Conservation (phyloP, 2,888 invertebrate species). For the Morpho helenor region DNA sequence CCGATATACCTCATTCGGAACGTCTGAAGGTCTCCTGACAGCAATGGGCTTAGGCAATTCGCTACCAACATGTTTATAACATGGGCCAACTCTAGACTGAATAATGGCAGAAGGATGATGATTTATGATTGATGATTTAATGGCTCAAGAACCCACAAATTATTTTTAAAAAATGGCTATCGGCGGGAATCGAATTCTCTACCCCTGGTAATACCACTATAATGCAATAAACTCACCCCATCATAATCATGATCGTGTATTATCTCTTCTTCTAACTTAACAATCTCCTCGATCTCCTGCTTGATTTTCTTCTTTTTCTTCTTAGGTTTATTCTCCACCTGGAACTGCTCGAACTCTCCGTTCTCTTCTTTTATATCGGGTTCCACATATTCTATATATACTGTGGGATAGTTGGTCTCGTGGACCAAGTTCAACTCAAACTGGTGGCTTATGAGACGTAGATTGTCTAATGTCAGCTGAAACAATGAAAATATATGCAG, state of each 20-base stretch:
- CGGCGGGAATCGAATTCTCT: too few species aligned
- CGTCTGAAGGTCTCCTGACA: too few species aligned
- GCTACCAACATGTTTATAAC: too few species aligned
- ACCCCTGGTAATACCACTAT: too few species aligned
- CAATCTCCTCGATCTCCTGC: conserved; percentile 14
- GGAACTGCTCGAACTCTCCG: conserved; percentile 20
- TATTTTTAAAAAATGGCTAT: too few species aligned
- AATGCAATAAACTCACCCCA: too few species aligned
- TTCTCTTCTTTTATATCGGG: conserved; percentile 25
- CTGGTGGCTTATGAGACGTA: conserved; percentile 10
- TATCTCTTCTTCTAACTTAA: conserved; percentile 24
- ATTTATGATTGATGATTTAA: too few species aligned
- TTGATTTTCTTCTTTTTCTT: conserved; percentile 27
- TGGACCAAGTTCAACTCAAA: conserved; percentile 11
- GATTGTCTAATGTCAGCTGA: neutral
- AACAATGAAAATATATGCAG: neutral
- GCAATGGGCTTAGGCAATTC: too few species aligned
- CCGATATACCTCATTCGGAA: too few species aligned
- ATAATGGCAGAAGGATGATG: too few species aligned
- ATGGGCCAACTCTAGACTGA: too few species aligned
- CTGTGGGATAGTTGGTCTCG: conserved; percentile 6
- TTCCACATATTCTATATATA: conserved; percentile 21
- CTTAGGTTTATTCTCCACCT: conserved; percentile 32
- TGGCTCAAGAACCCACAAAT: too few species aligned
- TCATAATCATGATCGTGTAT: conserved; percentile 4